These are phyloP conservation scores for Neolamprologus fasciatus DNA, from an alignment of 2,113 vertebrate species.

Conservation along the genomic window DNA sequence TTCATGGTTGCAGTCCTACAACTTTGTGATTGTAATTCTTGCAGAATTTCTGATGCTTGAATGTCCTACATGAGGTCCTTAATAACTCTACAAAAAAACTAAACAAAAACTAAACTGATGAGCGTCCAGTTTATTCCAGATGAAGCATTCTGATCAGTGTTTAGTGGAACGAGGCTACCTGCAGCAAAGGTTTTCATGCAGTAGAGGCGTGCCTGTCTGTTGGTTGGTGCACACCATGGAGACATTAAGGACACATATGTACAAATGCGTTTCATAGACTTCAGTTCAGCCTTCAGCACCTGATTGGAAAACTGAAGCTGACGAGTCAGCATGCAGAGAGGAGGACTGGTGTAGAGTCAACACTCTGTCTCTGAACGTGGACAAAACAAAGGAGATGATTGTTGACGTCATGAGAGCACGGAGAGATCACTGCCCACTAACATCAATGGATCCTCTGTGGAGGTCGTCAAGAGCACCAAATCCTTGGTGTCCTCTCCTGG, in stretches of 20 bases:
- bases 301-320: neutral
- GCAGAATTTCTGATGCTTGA: neutral
- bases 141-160: neutral
- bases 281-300: neutral
- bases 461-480: neutral
- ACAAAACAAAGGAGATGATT: neutral
- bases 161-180: rapidly evolving
- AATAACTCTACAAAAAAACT: rapidly evolving
- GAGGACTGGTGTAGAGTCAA: neutral
- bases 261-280: neutral
- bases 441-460: neutral
- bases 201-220: neutral
- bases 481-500: neutral
- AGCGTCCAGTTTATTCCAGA: neutral
- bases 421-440: neutral
- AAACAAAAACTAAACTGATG: neutral
- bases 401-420: rapidly evolving
- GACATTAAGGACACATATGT: neutral
- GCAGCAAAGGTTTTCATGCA: neutral
- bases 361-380: neutral
- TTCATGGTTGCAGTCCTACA: neutral
- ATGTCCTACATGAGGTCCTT: rapidly evolving
- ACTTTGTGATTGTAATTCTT: neutral
- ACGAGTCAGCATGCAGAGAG: neutral
- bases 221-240: neutral